Conservation (phyloP, 35 echinoderm and acorn worm species). For the Patiria miniata region DNA sequence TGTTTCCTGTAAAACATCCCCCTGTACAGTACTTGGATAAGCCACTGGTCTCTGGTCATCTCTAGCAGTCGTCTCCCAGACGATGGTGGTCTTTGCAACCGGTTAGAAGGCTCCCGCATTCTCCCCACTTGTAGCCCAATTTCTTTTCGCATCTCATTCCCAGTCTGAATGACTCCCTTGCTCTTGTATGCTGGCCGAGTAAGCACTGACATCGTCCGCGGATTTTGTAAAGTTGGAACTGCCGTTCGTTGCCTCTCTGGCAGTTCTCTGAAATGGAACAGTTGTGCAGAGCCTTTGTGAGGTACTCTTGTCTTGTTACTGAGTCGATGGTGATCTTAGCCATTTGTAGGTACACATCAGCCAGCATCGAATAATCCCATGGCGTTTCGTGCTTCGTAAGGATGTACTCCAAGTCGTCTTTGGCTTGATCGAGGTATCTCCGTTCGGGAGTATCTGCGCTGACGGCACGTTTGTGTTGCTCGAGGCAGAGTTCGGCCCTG, state of each 20-base stretch:
- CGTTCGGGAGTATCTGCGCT: neutral
- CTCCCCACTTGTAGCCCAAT: too few species aligned
- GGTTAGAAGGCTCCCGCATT: too few species aligned
- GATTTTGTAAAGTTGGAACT: neutral
- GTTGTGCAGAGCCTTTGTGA: neutral
- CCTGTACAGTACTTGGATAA: too few species aligned
- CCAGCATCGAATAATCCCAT: neutral
- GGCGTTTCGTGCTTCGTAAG: neutral
- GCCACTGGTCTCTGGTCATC: too few species aligned
- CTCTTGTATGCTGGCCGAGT: neutral
- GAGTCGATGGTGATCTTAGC: neutral
- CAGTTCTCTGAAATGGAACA: neutral
- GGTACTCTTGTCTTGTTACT: neutral
- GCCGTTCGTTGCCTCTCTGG: neutral
- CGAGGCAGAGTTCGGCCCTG: neutral
- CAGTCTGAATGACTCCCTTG: neutral
- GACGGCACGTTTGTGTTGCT: neutral
- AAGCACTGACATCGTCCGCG: neutral
- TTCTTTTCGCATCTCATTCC: too few species aligned
- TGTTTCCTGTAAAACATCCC: too few species aligned
- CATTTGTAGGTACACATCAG: neutral
- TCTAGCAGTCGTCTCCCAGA: too few species aligned
- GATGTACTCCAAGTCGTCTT: conserved; percentile 14
- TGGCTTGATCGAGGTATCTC: neutral
- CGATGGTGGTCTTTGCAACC: too few species aligned